These are phyloP conservation scores for Thripadectes ignobilis DNA, from an alignment of 2,797 vertebrate species.

Conservation along the genomic window DNA sequence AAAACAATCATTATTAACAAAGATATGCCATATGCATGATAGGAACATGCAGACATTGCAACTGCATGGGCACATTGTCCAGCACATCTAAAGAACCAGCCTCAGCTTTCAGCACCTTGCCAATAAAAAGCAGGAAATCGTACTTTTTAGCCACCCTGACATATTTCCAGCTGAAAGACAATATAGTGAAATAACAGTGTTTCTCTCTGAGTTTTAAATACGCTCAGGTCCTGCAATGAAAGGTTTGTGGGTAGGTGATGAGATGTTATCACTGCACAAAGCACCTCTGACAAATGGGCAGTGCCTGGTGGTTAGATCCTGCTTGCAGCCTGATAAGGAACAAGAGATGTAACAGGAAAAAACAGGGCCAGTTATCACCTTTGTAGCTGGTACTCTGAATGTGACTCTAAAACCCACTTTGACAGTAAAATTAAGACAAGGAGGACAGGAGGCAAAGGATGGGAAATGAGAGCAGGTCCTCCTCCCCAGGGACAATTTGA, in stretches of 20 bases:
- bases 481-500: not conserved
- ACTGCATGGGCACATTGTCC: not conserved
- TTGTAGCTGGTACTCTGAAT: not conserved
- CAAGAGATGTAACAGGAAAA: not conserved
- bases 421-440: not conserved
- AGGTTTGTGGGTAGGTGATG: not conserved
- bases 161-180: not conserved
- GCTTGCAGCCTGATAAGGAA: not conserved
- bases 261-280: not conserved
- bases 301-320: not conserved
- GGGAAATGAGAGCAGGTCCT: not conserved
- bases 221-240: not conserved
- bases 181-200: not conserved
- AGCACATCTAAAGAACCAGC: not conserved
- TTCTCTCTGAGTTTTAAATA: not conserved
- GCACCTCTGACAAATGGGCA: not conserved
- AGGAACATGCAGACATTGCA: not conserved
- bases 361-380: not conserved
- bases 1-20: not conserved
- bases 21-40: not conserved
- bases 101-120: not conserved
- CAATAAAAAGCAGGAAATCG: constrained; percentile 6
- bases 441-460: not conserved
- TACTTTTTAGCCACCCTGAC: not conserved
- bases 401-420: not conserved